These are phyloP conservation scores for Semicossyphus pulcher DNA, from an alignment of 2,113 vertebrate genomes.

Conservation along the genomic window DNA sequence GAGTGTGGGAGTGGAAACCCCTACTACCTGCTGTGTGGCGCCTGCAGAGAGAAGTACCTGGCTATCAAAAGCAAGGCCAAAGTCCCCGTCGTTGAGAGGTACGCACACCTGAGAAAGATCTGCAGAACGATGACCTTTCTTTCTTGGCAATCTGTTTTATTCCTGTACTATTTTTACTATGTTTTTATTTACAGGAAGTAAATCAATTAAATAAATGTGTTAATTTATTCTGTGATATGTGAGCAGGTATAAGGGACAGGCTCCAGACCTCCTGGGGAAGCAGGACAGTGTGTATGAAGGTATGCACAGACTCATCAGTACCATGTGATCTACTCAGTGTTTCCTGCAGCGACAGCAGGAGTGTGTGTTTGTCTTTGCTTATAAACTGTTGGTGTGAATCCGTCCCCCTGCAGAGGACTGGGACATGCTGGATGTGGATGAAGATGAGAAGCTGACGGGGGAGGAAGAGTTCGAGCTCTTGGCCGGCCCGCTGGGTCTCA, in stretches of 20 bases:
- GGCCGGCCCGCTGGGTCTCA: conserved; percentile 92
- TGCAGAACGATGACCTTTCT: no score
- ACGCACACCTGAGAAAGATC: not conserved
- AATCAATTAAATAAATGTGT: no score
- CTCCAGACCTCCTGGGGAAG: conserved; percentile 96
- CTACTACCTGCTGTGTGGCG: conserved; percentile 93
- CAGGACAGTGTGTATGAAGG: conserved; percentile 99
- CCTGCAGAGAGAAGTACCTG: conserved; percentile 95
- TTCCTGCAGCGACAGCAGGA: no score
- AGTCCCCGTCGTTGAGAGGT: conserved; percentile 91
- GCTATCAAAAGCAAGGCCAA: conserved; percentile 93
- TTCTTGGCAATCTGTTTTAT: conserved; percentile 1
- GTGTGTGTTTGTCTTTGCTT: not conserved
- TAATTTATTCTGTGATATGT: not conserved
- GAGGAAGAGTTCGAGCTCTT: conserved; percentile 97
- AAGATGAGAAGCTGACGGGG: conserved; percentile 95
- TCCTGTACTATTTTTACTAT: not conserved
- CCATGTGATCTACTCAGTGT: not conserved
- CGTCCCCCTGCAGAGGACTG: conserved; percentile 90
- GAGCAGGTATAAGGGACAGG: conserved; percentile 94
- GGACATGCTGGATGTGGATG: conserved; percentile 98
- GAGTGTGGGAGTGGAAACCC: conserved; percentile 98
- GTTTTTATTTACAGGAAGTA: no score
- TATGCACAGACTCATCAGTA: conserved; percentile 55
- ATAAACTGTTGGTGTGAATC: conserved; percentile 7